phyloP scores from a whole-genome alignment of 2,888 invertebrate genomes.

The Melolontha melolontha region DNA sequence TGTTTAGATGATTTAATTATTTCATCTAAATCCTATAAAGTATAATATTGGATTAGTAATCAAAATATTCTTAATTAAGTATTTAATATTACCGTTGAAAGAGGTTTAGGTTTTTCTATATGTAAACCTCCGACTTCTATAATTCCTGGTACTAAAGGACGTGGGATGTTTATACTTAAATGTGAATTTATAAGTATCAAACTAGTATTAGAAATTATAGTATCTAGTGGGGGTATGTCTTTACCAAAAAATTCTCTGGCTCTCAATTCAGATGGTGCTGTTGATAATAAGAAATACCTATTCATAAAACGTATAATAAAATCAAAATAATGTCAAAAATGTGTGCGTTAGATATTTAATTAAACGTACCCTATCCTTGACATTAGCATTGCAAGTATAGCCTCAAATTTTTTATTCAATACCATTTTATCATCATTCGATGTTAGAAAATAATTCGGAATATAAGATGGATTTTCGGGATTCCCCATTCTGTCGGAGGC shows the following conservation, averaged over 20 bases:
- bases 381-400: conserved; percentile 58
- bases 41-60: conserved; percentile 14
- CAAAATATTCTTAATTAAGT: background rate
- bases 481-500: conserved; percentile 69
- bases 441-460: conserved; percentile 70
- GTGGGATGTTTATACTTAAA: conserved; percentile 61
- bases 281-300: conserved; percentile 48
- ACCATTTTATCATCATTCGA: conserved; percentile 66
- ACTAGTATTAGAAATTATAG: conserved; percentile 62
- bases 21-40: conserved; percentile 64
- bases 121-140: conserved; percentile 67
- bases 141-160: conserved; percentile 62
- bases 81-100: conserved; percentile 40
- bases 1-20: conserved; percentile 57
- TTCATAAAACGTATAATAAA: conserved; percentile 8
- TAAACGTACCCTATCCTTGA: conserved; percentile 48
- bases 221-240: conserved; percentile 57
- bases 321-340: conserved; percentile 1
- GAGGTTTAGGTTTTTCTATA: conserved; percentile 56
- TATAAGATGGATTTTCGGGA: conserved; percentile 71
- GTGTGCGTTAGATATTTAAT: background rate
- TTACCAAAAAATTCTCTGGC: conserved; percentile 67
- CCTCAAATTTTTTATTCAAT: conserved; percentile 67
- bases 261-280: conserved; percentile 60
- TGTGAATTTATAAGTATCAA: conserved; percentile 65